A percentile compares a stretch with the other conserved stretches of the same genome.
These are phyloP conservation scores for Melopsittacus undulatus DNA, from an alignment of 2,797 vertebrate genomes.

Conservation along the genomic window DNA sequence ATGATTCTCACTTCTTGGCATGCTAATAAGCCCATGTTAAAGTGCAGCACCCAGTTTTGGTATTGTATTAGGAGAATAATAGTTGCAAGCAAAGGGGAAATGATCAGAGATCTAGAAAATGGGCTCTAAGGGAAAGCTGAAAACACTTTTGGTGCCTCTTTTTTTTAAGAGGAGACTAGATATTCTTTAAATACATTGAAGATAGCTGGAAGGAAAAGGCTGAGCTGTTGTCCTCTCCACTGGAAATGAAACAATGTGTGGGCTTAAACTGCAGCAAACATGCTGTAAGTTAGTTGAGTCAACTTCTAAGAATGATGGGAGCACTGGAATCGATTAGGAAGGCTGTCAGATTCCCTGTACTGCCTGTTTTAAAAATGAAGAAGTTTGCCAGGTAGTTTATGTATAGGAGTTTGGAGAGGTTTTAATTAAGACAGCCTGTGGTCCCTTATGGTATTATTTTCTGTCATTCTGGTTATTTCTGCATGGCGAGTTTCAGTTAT, in stretches of 20 bases:
- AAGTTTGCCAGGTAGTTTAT: background rate
- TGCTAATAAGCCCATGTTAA: background rate
- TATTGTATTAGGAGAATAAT: background rate
- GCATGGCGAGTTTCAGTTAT: background rate
- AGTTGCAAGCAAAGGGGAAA: background rate
- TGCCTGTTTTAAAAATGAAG: background rate
- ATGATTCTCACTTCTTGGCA: background rate
- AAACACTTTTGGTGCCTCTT: background rate
- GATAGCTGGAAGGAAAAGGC: background rate
- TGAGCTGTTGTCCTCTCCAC: background rate
- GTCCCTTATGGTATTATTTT: background rate
- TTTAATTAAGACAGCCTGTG: constrained; percentile 32
- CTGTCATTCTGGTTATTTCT: constrained; percentile 30
- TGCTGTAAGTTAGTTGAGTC: background rate
- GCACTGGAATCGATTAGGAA: background rate
- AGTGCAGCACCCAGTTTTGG: background rate
- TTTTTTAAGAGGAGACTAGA: background rate
- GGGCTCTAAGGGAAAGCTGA: background rate
- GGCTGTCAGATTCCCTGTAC: background rate
- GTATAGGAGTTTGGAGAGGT: background rate
- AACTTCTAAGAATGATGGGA: background rate
- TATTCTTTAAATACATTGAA: background rate
- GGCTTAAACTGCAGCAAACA: background rate
- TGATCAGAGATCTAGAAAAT: background rate
- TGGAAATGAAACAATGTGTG: background rate